Base-by-base conservation (phyloP, 2,888 invertebrate genomes). In the Dorcus hopei region DNA sequence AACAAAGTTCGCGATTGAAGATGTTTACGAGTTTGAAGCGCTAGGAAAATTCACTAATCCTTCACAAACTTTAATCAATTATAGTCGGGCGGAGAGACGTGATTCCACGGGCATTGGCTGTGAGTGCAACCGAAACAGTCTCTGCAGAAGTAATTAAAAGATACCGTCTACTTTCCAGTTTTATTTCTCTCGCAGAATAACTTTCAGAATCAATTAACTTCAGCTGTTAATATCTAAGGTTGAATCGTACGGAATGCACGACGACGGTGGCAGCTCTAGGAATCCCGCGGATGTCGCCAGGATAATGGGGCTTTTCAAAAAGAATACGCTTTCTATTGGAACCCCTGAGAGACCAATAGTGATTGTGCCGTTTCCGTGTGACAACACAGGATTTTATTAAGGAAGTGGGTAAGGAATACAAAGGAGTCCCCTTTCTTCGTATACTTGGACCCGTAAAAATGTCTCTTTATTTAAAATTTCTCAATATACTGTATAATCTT, bases 371-470 rank as follows among this genome's bases (percentile, higher is more conserved):
- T 72, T 71, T 72, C 72, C 71, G 70, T 69, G 65, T 69, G 69
- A 73, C 71, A 73, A 72, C 71, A 69, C 67, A 51, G 66, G 69
- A 66, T 72, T 73, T 73, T 71, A 72, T 72, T 71, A 70, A 70
- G 70, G 70, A 69, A 70, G 67, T 67, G 67, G 66, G 66, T 67
- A 68, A 64, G 59, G 70, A 71, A 73, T 68, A 72, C 70, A 68
- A 69, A 71, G 65, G 66, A 64, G 63, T 50, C 57, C 60, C 59
- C 55, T 54, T 47, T 62, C 59, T 62, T 64, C 61, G 59, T 59
- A 49, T 5, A 23, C 26, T 33, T 14, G 14, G 33, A 14, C 38
- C 38, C 14, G 49, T 23, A 38, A 9, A 9, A 33, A 38, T 14
- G 49, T 49, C 14, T 49, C 33, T 49, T 33, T 49, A 49, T 49